Evolutionary conservation across 2,888 invertebrate genomes (phyloP).

Genomic region (Cancer borealis): DNA sequence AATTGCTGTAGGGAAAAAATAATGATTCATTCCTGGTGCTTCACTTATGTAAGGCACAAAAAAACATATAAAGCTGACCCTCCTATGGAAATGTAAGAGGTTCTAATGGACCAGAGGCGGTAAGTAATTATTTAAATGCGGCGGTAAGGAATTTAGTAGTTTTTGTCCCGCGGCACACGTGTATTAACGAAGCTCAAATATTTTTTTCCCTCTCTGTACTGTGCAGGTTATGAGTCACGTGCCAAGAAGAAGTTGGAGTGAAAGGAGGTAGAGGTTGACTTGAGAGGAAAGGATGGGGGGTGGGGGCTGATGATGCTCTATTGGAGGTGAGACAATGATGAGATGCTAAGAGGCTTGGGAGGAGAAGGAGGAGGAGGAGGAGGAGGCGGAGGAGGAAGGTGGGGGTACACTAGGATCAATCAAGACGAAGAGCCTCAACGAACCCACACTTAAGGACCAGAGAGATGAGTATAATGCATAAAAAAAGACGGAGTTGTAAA

Average conservation of each 20-base stretch:
- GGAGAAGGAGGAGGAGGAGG: not conserved
- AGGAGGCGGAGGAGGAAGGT: not conserved
- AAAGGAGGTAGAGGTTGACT: slow-evolving; percentile 17
- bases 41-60: no score
- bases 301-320: not conserved
- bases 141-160: not conserved
- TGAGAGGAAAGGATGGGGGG: not conserved
- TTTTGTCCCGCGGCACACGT: not conserved
- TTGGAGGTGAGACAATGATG: not conserved
- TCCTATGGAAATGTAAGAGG: not conserved
- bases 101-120: not conserved
- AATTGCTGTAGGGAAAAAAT: no score
- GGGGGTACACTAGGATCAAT: not conserved
- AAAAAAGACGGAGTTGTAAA: not conserved
- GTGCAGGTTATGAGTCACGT: slow-evolving; percentile 5
- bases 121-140: not conserved
- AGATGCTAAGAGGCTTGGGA: not conserved
- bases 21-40: no score
- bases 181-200: slow-evolving; percentile 17
- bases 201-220: slow-evolving; percentile 14
- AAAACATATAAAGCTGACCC: no score
- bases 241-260: not conserved
- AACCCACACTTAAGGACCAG: not conserved
- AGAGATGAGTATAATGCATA: not conserved
- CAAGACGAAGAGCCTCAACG: not conserved